These are phyloP conservation scores for Notarius lentiginosus DNA, from an alignment of 2,113 vertebrate genomes.

Conservation along the genomic window DNA sequence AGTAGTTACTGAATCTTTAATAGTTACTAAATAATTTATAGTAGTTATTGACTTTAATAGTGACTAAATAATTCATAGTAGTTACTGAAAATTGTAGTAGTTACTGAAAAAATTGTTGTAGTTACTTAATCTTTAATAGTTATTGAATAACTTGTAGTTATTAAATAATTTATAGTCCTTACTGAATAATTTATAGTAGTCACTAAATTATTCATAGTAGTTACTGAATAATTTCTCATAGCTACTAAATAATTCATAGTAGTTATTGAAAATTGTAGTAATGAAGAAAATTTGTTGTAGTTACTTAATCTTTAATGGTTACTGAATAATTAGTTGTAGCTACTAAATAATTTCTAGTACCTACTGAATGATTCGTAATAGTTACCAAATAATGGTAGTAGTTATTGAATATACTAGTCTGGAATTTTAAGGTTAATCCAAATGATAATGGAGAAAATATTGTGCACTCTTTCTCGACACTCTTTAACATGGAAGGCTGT, in stretches of 20 bases:
- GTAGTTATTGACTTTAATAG: not conserved
- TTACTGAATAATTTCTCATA: not conserved
- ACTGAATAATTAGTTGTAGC: not conserved
- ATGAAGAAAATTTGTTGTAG: not conserved
- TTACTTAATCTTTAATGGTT: not conserved
- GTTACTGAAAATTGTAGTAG: not conserved
- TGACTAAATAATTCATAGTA: not conserved
- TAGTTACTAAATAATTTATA: not conserved
- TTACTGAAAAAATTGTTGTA: not conserved
- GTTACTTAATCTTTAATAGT: not conserved
- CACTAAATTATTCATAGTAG: not conserved
- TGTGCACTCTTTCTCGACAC: not conserved
- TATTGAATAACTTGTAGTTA: not conserved
- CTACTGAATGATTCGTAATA: not conserved
- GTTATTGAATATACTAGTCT: not conserved
- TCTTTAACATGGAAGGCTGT: not conserved
- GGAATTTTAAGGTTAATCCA: not conserved
- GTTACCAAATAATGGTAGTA: not conserved
- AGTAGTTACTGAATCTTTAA: not conserved
- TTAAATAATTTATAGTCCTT: not conserved
- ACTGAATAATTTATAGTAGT: not conserved
- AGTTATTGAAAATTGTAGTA: not conserved
- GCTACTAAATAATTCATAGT: not conserved
- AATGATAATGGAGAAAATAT: not conserved
- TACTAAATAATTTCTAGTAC: not conserved